Evolutionary conservation across 2,888 invertebrate species (phyloP).

Genomic region (Latrodectus elegans): DNA sequence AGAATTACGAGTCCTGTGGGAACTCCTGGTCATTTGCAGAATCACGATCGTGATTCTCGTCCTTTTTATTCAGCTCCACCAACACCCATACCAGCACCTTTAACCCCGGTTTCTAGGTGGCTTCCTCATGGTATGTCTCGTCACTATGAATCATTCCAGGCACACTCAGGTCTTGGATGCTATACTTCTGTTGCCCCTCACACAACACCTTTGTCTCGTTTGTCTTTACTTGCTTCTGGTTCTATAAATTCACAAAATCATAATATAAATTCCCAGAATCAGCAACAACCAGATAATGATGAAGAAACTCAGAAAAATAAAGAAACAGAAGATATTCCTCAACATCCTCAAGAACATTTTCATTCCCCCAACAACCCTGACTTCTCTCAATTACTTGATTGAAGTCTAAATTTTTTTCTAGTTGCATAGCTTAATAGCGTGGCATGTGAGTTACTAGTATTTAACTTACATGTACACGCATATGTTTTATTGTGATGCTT

Average conservation of each 20-base stretch:
- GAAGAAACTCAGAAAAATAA: slow-evolving; percentile 52
- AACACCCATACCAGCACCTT: slow-evolving; percentile 69
- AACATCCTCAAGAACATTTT: slow-evolving; percentile 54
- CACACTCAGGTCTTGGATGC: slow-evolving; percentile 61
- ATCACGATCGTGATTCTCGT: slow-evolving; percentile 68
- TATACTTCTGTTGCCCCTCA: slow-evolving; percentile 64
- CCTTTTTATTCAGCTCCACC: slow-evolving; percentile 70
- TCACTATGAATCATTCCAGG: slow-evolving; percentile 67
- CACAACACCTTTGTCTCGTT: slow-evolving; percentile 66
- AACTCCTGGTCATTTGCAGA: slow-evolving; percentile 40
- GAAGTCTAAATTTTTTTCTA: slow-evolving; percentile 31
- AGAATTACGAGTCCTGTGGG: slow-evolving; percentile 56
- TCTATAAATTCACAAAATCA: slow-evolving; percentile 60
- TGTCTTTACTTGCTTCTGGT: slow-evolving; percentile 64
- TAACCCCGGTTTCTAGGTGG: slow-evolving; percentile 70
- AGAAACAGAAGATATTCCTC: slow-evolving; percentile 43
- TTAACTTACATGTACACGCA: slow-evolving; percentile 57
- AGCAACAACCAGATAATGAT: slow-evolving; percentile 51
- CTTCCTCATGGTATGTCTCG: slow-evolving; percentile 54
- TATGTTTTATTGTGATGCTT: slow-evolving; percentile 57
- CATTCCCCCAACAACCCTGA: slow-evolving; percentile 65
- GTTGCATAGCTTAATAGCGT: slow-evolving; percentile 39
- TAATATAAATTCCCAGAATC: slow-evolving; percentile 50
- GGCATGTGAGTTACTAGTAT: slow-evolving; percentile 64
- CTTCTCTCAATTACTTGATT: slow-evolving; percentile 66